Base-by-base conservation (phyloP, 2,113 vertebrate genomes). In the Terrapene triunguis region DNA sequence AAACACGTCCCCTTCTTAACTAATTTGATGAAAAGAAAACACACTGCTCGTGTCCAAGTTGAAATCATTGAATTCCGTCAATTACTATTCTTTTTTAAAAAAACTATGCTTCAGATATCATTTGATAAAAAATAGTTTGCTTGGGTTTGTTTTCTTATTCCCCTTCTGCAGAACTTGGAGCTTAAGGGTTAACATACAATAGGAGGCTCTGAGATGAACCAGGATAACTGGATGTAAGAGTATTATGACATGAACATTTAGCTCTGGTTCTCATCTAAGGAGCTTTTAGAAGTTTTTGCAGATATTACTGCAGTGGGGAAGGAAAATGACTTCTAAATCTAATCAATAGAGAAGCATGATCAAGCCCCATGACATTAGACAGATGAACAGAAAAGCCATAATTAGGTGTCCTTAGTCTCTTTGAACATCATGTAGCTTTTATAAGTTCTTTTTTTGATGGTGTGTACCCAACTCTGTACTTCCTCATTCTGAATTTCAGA, bases 221-320 rank as follows among this genome's bases (percentile, higher is more conserved):
- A 55, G 13, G 8, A 78, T 53, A 89, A 57, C 44, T 81, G 16
- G 6, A 90, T 80, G 7, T 25, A 80, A 84, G 65, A 21, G 59
- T 14, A 84, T 14, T 8, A 1, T 0, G 65, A 87, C 53, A 80
- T 22, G 5, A 83, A 90, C 16, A 72, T 22, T 72, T 38, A 57
- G 42, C 10, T 83, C 57, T 80, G 38, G 38, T 38, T 78, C 42
- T n/a, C 29, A 80, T 42, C 78, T 29, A 80, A 85, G 21, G 38
- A 81, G 7, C 74, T 95, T 91, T 96, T 85, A 86, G 84, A 92
- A 72, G 8, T 89, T 42, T 19, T 91, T 93, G 76, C 55, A 85
- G 86, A n/a, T 89, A 59, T 80, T 88, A 94, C 21, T 47, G 42
- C 35, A 95, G 42, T 50, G 54, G 47, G 48, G 57, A 59, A 92